Conservation (phyloP, 1,140 invertebrate species). For the Pseudobourletiella spinata region DNA sequence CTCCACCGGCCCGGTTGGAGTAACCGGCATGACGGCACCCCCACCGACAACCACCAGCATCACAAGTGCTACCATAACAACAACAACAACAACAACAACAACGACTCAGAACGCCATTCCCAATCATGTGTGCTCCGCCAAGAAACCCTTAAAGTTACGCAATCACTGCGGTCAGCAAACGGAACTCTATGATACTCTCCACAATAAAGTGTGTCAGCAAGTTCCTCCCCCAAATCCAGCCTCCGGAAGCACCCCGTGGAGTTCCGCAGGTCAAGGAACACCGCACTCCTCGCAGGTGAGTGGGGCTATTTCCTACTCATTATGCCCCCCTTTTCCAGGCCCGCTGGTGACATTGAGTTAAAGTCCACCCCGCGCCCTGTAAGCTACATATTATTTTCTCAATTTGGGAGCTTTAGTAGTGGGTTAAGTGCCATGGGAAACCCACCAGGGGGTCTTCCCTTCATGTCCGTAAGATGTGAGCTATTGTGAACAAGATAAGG, state of each 20-base stretch:
- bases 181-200: slow-evolving; percentile 31
- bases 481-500: too few relatives aligned
- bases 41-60: not conserved
- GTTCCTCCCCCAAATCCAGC: not conserved
- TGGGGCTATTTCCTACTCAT: too few relatives aligned
- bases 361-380: not conserved
- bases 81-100: not conserved
- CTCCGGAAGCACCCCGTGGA: not conserved
- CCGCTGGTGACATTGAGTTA: not conserved
- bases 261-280: not conserved
- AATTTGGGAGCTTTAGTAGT: too few relatives aligned
- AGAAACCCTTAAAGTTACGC: slow-evolving; percentile 25
- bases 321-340: not conserved
- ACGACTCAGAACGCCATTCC: not conserved
- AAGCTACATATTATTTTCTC: not conserved
- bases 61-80: not conserved
- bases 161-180: slow-evolving; percentile 19
- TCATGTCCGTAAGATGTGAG: too few relatives aligned
- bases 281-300: not conserved
- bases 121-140: slow-evolving; percentile 3
- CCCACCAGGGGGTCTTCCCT: too few relatives aligned
- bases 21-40: not conserved
- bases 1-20: not conserved
- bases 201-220: slow-evolving; percentile 15
- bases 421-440: too few relatives aligned